Conservation (phyloP, 2,888 invertebrate species). For the Chrysolina americana region DNA sequence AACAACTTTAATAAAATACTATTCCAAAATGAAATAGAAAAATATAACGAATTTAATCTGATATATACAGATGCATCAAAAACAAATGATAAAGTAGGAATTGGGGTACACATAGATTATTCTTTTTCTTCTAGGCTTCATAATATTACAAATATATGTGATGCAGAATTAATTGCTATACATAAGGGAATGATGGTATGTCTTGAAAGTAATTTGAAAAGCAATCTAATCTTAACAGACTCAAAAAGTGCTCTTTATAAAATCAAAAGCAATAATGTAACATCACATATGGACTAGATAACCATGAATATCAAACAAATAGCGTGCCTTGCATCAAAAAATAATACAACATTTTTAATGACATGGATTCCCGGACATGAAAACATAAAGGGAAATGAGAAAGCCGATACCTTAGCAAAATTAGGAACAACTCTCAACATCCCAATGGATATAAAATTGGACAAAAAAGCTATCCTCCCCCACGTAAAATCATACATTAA, state of each 20-base stretch:
- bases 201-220: not conserved
- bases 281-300: not conserved
- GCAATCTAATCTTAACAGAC: constrained; percentile 16
- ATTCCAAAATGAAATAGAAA: not conserved
- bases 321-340: too few relatives aligned
- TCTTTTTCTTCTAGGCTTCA: constrained; percentile 22
- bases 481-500: not conserved
- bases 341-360: not conserved
- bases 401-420: not conserved
- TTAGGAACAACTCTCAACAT: not conserved
- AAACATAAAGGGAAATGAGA: not conserved
- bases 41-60: not conserved
- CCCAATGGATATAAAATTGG: not conserved
- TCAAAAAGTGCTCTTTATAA: constrained; percentile 22
- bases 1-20: not conserved
- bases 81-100: not conserved
- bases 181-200: constrained; percentile 22
- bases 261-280: not conserved
- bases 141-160: constrained; percentile 25
- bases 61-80: constrained; percentile 22
- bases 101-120: not conserved
- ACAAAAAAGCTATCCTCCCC: not conserved
- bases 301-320: too few relatives aligned
- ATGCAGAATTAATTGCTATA: constrained; percentile 35
- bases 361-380: constrained; percentile 17